A percentile compares a stretch with the other conserved stretches of the same genome.
Conservation (phyloP, 2,797 vertebrate genomes). For the Phrynocephalus guinanensis region DNA sequence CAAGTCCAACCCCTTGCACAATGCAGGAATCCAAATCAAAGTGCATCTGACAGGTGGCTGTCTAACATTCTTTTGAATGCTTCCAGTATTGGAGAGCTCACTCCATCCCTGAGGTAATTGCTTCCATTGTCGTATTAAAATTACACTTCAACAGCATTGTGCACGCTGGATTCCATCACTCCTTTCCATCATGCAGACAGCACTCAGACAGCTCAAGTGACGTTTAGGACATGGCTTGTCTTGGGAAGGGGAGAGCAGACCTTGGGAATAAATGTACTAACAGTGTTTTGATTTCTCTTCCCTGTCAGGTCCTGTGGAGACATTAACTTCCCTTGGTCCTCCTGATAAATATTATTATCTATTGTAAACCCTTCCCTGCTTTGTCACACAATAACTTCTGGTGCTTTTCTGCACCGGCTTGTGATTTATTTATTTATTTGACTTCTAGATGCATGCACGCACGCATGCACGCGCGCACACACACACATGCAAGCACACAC, state of each 20-base stretch:
- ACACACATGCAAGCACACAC: too few relatives aligned
- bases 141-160: too few relatives aligned
- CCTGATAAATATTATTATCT: background rate
- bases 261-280: background rate
- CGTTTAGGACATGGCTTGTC: background rate
- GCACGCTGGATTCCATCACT: background rate
- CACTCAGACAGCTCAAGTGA: background rate
- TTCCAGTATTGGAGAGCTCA: too few relatives aligned
- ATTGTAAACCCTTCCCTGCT: background rate
- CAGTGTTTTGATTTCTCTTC: background rate
- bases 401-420: background rate
- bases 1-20: too few relatives aligned
- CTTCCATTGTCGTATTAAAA: too few relatives aligned
- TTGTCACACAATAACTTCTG: background rate
- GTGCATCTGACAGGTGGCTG: too few relatives aligned
- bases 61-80: too few relatives aligned
- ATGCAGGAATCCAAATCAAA: background rate
- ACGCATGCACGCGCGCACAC: too few relatives aligned
- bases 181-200: background rate
- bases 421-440: too few relatives aligned
- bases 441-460: too few relatives aligned
- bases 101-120: too few relatives aligned
- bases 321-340: background rate
- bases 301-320: background rate
- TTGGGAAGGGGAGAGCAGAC: background rate